phyloP scores from a whole-genome alignment of 2,888 invertebrate genomes.

The Neelides folsomi region DNA sequence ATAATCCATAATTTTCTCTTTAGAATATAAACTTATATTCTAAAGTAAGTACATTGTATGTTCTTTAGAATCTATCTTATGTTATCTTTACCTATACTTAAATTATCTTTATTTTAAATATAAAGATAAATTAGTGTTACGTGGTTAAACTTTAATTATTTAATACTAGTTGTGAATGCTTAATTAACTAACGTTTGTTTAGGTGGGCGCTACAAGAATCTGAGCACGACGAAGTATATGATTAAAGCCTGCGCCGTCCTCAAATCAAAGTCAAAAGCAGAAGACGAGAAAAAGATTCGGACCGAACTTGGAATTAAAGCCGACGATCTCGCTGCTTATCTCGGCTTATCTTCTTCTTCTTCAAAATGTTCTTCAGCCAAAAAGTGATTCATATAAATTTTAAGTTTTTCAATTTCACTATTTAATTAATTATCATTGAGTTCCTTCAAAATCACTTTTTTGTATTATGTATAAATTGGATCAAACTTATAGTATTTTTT shows the following conservation, averaged over 20 bases:
- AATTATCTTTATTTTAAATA: no score
- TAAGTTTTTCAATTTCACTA: neutral
- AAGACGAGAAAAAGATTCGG: constrained; percentile 18
- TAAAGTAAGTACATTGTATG: no score
- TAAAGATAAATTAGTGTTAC: no score
- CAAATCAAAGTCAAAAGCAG: constrained; percentile 15
- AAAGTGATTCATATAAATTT: constrained; percentile 1
- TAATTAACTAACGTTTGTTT: neutral
- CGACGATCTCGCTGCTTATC: constrained; percentile 2
- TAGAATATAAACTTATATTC: no score
- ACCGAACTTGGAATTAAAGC: constrained; percentile 14
- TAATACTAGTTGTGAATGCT: neutral
- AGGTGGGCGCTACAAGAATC: constrained; percentile 16
- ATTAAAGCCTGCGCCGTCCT: constrained; percentile 17
- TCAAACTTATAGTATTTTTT: no score
- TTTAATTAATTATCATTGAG: neutral
- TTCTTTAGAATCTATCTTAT: no score
- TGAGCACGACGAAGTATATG: constrained; percentile 17
- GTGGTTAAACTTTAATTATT: no score
- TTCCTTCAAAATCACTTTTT: no score
- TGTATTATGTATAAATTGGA: no score
- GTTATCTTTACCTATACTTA: no score
- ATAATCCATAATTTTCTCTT: no score
- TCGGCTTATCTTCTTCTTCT: neutral
- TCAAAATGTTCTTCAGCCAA: constrained; percentile 3